Evolutionary conservation across 23 tunicate genomes (phyloP), one percentile per base, ranked within the genome.

Genomic region (Ascidia mentula): DNA sequence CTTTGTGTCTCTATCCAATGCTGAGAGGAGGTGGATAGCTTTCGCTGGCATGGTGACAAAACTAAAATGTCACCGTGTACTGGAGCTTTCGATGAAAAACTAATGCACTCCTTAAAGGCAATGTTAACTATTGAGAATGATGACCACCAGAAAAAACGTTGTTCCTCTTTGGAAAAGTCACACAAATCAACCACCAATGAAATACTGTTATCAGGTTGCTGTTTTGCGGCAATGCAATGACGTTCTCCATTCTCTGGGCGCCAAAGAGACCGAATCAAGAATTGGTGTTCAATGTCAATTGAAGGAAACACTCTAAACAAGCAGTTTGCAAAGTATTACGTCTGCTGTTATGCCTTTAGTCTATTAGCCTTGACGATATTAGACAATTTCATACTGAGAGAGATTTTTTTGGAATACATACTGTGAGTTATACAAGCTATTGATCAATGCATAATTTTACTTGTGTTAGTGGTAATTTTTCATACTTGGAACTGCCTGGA

Each of bases 61-160:
- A 18, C 65, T 0, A 91, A 32, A 31, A 17, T 31, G 5, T 69
- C 87, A 0, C 87, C 90, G 39, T 81, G 87, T 34, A 5, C 28
- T 9, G 87, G 84, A 24, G 86, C 79, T 31, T 35, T 69, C 7
- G 60, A 20, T 9, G 17, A 30, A 4, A 85, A 32, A 28, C 82
- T 69, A 35, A 91, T 37, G 69, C 97, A 91, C 15, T n/a, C 22
- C 33, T 73, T 69, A 18, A 78, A 72, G 38, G 32, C 87, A 6
- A 77, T 37, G 85, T 91, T 91, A 0, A 82, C 89, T 1, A 91
- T 39, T 40, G 42, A 26, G 20, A 80, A 38, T 15, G 60, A 37
- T 20, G 83, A 73, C 80, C 76, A 80, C 97, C 97, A 91, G 77
- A 61, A 85, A 71, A 91, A 91, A 9, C 82, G 80, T 45, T 91